Evolutionary conservation across 2,888 invertebrate genomes (phyloP).

Genomic region (Chalcis sispes): DNA sequence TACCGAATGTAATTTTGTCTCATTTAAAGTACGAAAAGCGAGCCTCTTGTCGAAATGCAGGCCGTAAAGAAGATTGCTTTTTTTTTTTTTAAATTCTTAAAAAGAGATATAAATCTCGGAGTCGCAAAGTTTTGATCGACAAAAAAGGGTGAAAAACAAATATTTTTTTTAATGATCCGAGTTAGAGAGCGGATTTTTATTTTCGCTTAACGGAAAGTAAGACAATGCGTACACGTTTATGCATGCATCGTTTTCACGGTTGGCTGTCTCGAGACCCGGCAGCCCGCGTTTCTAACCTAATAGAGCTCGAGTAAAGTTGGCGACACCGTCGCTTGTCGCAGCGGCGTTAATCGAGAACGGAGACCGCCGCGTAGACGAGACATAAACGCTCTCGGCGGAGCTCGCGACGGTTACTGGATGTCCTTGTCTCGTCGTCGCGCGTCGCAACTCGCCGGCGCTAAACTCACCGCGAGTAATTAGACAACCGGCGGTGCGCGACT

Average conservation of each 20-base stretch:
- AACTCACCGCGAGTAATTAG: constrained; percentile 63
- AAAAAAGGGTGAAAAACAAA: not conserved
- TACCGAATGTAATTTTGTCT: too few relatives aligned
- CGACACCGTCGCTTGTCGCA: not conserved
- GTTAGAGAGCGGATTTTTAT: not conserved
- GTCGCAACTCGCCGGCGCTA: constrained; percentile 50
- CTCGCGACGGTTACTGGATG: constrained; percentile 51
- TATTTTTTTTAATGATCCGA: constrained; percentile 21
- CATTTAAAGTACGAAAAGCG: too few relatives aligned
- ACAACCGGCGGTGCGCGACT: constrained; percentile 59
- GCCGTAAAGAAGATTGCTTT: too few relatives aligned
- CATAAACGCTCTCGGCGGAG: constrained; percentile 6
- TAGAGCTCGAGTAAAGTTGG: not conserved
- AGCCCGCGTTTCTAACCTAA: not conserved
- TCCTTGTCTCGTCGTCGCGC: constrained; percentile 45
- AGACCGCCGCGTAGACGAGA: too few relatives aligned
- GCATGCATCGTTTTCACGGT: not conserved
- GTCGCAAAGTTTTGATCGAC: too few relatives aligned
- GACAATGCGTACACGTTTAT: too few relatives aligned
- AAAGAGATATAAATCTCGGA: too few relatives aligned
- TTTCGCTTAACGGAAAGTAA: too few relatives aligned
- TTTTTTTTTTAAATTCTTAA: too few relatives aligned
- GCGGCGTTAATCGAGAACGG: constrained; percentile 51
- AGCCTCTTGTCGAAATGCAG: too few relatives aligned
- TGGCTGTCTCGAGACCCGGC: not conserved